phyloP scores from a whole-genome alignment of 2,113 vertebrate species.

The Scalopus aquaticus region DNA sequence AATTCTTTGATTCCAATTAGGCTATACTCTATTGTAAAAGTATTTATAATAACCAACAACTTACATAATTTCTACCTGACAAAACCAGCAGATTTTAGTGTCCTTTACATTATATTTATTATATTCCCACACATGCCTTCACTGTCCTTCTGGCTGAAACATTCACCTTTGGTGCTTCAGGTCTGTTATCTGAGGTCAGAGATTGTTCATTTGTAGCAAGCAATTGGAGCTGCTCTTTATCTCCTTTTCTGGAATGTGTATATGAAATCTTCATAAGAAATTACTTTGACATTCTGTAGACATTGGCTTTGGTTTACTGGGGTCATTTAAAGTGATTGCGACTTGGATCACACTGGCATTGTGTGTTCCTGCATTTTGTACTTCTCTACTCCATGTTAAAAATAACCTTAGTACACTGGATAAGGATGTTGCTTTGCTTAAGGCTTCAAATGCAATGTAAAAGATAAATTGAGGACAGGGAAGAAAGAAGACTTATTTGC shows the following conservation, averaged over 20 bases:
- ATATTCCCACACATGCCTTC: background rate
- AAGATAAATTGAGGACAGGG: slow-evolving; percentile 32
- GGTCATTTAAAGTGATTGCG: background rate
- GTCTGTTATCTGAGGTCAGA: background rate
- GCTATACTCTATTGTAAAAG: background rate
- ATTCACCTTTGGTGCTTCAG: background rate
- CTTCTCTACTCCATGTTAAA: background rate
- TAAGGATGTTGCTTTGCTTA: background rate
- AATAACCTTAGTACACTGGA: background rate
- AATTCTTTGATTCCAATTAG: background rate
- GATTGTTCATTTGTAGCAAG: background rate
- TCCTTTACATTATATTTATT: background rate
- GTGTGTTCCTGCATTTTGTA: background rate
- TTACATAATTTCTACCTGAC: background rate
- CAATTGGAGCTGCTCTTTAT: background rate
- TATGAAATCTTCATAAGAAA: background rate
- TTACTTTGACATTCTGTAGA: background rate
- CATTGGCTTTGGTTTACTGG: background rate
- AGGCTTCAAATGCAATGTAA: slow-evolving; percentile 32
- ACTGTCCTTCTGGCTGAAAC: background rate
- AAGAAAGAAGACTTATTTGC: slow-evolving; percentile 39
- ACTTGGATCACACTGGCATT: background rate
- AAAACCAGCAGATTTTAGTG: background rate
- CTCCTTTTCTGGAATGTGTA: background rate
- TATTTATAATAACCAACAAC: background rate